A percentile compares a stretch with the other conserved stretches of the same genome.
phyloP scores from a whole-genome alignment of 2,888 invertebrate species.

The Trichogramma dendrolimi region DNA sequence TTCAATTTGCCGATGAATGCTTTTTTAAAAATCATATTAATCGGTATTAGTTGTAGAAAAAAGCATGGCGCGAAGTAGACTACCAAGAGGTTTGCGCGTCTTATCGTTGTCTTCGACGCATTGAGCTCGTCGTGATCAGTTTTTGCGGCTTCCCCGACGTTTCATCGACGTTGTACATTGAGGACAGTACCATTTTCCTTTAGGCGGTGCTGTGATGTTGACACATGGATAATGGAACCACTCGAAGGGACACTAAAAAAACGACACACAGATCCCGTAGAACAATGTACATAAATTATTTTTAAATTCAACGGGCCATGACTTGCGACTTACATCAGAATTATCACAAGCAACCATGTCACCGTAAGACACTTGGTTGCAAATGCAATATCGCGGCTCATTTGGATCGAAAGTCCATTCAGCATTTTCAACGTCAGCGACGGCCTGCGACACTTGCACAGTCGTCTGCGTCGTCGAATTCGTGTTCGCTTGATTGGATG shows the following conservation, averaged over 20 bases:
- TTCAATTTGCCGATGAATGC: neutral
- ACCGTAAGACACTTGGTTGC: conserved; percentile 95
- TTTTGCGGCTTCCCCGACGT: conserved; percentile 76
- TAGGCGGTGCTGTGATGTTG: conserved; percentile 90
- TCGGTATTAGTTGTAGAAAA: conserved; percentile 39
- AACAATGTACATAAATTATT: neutral
- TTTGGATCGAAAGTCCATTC: conserved; percentile 95
- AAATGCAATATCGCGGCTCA: conserved; percentile 92
- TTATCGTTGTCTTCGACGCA: conserved; percentile 11
- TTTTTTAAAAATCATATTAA: conserved; percentile 27
- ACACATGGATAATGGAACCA: conserved; percentile 99
- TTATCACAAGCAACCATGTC: conserved; percentile 99
- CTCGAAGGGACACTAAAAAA: conserved; percentile 86
- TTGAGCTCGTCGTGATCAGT: conserved; percentile 52
- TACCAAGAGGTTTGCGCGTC: conserved; percentile 41
- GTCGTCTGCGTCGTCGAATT: conserved; percentile 41
- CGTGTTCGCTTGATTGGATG: no score
- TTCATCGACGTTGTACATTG: conserved; percentile 88
- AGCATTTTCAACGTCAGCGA: conserved; percentile 62
- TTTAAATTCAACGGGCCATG: no score
- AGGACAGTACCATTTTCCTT: conserved; percentile 98
- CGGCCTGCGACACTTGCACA: conserved; percentile 38
- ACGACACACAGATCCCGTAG: neutral
- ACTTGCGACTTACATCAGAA: conserved; percentile 70
- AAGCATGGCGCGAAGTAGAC: conserved; percentile 40